phyloP scores from a whole-genome alignment of 2,113 vertebrate genomes.

The Apteryx mantelli region DNA sequence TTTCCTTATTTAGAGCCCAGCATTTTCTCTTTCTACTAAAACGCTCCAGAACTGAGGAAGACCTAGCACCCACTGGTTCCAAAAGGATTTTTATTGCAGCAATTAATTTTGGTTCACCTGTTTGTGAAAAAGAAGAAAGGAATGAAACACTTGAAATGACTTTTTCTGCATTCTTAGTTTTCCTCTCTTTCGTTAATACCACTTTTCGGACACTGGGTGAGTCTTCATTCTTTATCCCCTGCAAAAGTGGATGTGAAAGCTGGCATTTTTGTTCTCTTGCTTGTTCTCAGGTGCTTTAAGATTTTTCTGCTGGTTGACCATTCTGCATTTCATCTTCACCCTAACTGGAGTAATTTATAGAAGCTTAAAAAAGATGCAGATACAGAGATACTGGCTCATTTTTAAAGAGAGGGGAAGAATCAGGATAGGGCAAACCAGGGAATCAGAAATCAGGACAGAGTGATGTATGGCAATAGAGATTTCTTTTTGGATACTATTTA shows the following conservation, averaged over 20 bases:
- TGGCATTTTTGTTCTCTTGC: background rate
- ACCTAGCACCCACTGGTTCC: background rate
- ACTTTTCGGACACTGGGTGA: conserved; percentile 27
- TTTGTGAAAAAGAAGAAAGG: conserved; percentile 46
- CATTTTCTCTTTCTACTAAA: conserved; percentile 4
- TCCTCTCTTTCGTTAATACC: background rate
- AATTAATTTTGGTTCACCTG: background rate
- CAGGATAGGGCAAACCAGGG: background rate
- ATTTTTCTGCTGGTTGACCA: background rate
- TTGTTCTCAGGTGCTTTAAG: background rate
- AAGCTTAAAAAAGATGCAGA: background rate
- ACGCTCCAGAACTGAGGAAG: background rate
- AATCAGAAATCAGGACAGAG: background rate
- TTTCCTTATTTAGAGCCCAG: conserved; percentile 43
- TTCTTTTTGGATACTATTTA: background rate
- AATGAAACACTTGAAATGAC: background rate
- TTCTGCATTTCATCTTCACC: background rate
- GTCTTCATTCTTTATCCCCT: background rate
- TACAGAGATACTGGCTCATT: background rate
- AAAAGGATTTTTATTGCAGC: background rate
- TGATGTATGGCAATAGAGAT: background rate
- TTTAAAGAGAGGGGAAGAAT: background rate
- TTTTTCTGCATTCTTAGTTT: conserved; percentile 14
- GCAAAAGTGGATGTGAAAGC: conserved; percentile 33
- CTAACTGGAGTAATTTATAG: background rate